Conservation (phyloP, 2,888 invertebrate genomes). For the Acleris cristana region DNA sequence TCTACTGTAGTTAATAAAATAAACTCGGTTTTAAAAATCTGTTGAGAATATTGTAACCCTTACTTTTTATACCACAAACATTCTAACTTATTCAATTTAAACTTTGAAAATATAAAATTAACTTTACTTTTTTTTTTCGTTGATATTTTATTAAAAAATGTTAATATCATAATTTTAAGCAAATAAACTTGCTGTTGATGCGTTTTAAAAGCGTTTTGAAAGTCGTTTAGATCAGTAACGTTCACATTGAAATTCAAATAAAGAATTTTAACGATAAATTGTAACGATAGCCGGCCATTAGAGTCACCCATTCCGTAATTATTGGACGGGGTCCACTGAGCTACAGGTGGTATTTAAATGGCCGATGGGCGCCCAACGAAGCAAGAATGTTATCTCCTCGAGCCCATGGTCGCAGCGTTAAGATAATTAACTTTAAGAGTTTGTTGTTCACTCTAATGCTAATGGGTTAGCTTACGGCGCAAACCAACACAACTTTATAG, state of each 20-base stretch:
- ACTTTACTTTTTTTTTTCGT: slow-evolving; percentile 9
- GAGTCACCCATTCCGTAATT: slow-evolving; percentile 66
- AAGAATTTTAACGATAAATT: slow-evolving; percentile 64
- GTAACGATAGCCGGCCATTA: slow-evolving; percentile 63
- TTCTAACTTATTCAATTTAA: neutral
- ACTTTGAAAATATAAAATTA: neutral
- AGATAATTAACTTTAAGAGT: slow-evolving; percentile 33
- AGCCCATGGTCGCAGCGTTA: slow-evolving; percentile 21
- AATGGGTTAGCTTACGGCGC: slow-evolving; percentile 18
- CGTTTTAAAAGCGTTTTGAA: slow-evolving; percentile 55
- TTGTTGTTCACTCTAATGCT: slow-evolving; percentile 28
- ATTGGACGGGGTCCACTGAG: slow-evolving; percentile 55
- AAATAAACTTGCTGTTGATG: slow-evolving; percentile 57
- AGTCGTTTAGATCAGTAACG: slow-evolving; percentile 48
- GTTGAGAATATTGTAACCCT: neutral
- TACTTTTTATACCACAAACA: neutral
- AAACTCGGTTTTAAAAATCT: no score
- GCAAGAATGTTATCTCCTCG: slow-evolving; percentile 45
- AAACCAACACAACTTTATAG: slow-evolving; percentile 7
- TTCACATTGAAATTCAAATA: slow-evolving; percentile 61
- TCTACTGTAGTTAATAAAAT: no score
- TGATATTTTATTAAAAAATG: slow-evolving; percentile 39
- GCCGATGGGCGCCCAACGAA: slow-evolving; percentile 45
- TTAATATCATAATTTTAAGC: slow-evolving; percentile 63
- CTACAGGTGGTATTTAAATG: slow-evolving; percentile 73